phyloP scores from a whole-genome alignment of 1,140 invertebrate species.

The Papilio xuthus region DNA sequence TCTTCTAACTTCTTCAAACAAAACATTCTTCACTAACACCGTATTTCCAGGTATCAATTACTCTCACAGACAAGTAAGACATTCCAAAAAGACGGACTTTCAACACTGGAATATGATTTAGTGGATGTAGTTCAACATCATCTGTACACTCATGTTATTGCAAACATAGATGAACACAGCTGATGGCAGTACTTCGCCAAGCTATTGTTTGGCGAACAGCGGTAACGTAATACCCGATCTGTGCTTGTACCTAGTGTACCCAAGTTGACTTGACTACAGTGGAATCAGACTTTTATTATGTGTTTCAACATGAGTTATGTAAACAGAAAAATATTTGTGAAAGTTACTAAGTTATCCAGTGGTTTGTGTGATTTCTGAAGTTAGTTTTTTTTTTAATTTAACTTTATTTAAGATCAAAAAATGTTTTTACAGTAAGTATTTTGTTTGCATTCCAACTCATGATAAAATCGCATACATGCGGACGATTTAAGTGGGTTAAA shows the following conservation, averaged over 20 bases:
- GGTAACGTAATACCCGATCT: constrained; percentile 51
- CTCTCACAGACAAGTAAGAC: constrained; percentile 91
- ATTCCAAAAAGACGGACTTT: constrained; percentile 93
- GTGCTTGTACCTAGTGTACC: constrained; percentile 85
- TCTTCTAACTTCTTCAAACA: too few relatives aligned
- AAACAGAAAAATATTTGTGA: not conserved
- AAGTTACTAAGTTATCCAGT: not conserved
- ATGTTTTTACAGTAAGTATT: not conserved
- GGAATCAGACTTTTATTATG: constrained; percentile 1
- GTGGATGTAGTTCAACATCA: constrained; percentile 86
- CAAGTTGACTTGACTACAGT: constrained; percentile 72
- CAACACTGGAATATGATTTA: constrained; percentile 91
- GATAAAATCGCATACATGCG: not conserved
- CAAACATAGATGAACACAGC: constrained; percentile 83
- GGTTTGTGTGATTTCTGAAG: not conserved
- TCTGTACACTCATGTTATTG: constrained; percentile 89
- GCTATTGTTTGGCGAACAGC: constrained; percentile 78
- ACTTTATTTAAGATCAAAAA: not conserved
- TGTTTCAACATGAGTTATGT: not conserved
- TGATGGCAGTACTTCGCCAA: constrained; percentile 81
- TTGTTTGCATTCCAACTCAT: constrained; percentile 5
- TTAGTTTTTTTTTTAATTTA: too few relatives aligned
- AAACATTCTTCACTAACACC: not conserved
- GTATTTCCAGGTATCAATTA: constrained; percentile 88
- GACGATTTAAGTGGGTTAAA: not conserved